A percentile compares a stretch with the other conserved stretches of the same genome.
Conservation (phyloP, 2,888 invertebrate species). For the Stictocephala bisonia region DNA sequence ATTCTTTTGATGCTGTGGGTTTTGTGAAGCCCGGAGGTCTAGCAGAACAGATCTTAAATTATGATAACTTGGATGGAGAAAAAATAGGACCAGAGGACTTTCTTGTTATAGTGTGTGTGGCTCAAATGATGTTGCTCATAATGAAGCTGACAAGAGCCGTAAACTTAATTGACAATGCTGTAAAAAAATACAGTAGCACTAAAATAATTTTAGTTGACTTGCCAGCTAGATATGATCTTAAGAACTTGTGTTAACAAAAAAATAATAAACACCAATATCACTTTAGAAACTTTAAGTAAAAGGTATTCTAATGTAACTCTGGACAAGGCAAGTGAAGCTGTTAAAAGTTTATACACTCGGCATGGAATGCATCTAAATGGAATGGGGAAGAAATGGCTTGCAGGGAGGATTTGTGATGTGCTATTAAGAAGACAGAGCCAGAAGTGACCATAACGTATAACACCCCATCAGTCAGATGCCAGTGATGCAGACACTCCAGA, state of each 20-base stretch:
- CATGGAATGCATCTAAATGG: slow-evolving; percentile 42
- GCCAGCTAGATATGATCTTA: background rate
- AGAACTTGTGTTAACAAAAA: slow-evolving; percentile 54
- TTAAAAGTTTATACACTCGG: background rate
- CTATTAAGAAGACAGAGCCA: too few relatives aligned
- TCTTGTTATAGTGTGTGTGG: background rate
- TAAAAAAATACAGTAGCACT: background rate
- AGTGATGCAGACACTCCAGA: too few relatives aligned
- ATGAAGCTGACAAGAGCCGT: background rate
- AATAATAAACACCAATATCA: background rate
- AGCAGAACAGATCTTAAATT: background rate
- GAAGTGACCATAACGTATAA: too few relatives aligned
- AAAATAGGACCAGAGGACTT: background rate
- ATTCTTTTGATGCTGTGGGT: background rate
- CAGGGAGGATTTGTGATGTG: background rate
- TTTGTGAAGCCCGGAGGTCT: slow-evolving; percentile 15
- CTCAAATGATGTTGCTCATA: background rate
- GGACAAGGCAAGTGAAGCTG: slow-evolving; percentile 45
- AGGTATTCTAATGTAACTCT: background rate
- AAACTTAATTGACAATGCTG: background rate
- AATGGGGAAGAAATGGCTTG: slow-evolving; percentile 25
- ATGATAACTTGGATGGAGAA: slow-evolving; percentile 7
- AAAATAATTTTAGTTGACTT: slow-evolving; percentile 4
- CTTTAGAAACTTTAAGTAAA: background rate
- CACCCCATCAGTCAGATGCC: too few relatives aligned